Percentiles rank a stretch among this genome's conserved stretches.
phyloP scores from a whole-genome alignment of 2,113 vertebrate genomes.

The Aldabrachelys gigantea region DNA sequence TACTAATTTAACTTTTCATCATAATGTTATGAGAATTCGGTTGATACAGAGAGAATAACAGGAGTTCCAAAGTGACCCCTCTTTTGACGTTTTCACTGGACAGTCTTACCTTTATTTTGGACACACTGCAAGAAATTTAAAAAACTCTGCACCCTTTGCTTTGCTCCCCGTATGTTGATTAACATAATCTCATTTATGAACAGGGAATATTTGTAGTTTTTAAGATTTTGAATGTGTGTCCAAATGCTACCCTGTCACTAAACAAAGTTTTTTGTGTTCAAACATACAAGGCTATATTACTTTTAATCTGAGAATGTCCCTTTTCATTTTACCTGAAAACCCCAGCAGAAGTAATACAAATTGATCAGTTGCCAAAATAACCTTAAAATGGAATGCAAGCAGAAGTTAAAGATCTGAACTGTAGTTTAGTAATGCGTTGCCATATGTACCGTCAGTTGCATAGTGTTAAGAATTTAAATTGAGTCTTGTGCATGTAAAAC shows the following conservation, averaged over 20 bases:
- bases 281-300: neutral
- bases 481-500: constrained; percentile 1
- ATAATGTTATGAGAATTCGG: too few relatives aligned
- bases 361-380: neutral
- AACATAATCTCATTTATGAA: neutral
- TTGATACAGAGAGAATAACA: too few relatives aligned
- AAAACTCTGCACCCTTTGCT: too few relatives aligned
- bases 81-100: too few relatives aligned
- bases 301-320: neutral
- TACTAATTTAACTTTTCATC: too few relatives aligned
- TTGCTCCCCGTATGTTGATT: too few relatives aligned
- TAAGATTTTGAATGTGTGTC: neutral
- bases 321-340: neutral
- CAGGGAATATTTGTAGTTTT: neutral
- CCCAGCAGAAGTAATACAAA: neutral
- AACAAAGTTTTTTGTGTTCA: neutral
- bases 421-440: neutral
- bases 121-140: too few relatives aligned
- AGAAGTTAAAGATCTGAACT: neutral
- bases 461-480: constrained; percentile 21
- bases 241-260: neutral
- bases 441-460: constrained; percentile 4
- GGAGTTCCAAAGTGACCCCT: too few relatives aligned
- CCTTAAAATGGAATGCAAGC: neutral
- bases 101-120: too few relatives aligned